Evolutionary conservation across 2,888 invertebrate species (phyloP).

Genomic region (Drosophila tanythrix): DNA sequence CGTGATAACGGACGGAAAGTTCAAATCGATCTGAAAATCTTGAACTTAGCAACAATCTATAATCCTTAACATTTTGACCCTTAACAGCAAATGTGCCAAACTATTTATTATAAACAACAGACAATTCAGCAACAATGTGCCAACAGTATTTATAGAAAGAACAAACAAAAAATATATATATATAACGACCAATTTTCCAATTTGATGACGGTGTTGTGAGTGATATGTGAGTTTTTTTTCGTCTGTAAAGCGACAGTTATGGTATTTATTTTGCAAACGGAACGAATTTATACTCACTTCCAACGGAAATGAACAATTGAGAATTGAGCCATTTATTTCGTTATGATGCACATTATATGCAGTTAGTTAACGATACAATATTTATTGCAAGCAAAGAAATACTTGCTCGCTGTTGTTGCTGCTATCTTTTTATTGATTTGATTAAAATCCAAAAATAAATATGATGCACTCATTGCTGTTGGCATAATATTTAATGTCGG

Average conservation of each 20-base stretch:
- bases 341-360: not conserved
- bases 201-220: not conserved
- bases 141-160: not conserved
- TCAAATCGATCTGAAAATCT: not conserved
- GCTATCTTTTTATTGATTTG: constrained; percentile 67
- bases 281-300: constrained; percentile 1
- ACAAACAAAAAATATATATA: not conserved
- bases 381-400: not conserved
- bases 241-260: not conserved
- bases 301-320: constrained; percentile 7
- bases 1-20: not conserved
- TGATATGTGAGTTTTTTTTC: not conserved
- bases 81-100: not conserved
- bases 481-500: constrained; percentile 40
- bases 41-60: constrained; percentile 1
- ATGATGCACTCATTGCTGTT: constrained; percentile 64
- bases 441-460: constrained; percentile 75
- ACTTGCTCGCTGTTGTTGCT: constrained; percentile 1
- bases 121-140: constrained; percentile 1
- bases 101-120: constrained; percentile 1
- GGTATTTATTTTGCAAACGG: constrained; percentile 5
- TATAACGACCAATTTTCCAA: not conserved
- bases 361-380: constrained; percentile 1
- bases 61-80: constrained; percentile 4
- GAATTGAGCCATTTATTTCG: constrained; percentile 3